These are phyloP conservation scores for Falco novaeseelandiae DNA, from an alignment of 2,797 vertebrate species.

Conservation along the genomic window DNA sequence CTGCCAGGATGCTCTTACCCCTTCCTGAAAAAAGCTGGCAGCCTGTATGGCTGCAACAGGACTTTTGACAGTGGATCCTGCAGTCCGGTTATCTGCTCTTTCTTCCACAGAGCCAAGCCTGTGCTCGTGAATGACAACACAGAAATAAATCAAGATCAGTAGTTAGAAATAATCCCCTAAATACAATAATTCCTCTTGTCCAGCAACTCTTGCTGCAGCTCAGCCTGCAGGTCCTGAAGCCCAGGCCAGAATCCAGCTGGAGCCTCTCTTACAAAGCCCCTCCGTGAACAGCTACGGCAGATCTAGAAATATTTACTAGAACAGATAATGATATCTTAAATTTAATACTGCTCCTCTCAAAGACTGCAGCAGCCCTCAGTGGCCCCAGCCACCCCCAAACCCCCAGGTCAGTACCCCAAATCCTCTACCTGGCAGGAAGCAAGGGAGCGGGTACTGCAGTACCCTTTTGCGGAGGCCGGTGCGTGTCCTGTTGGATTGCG, in stretches of 20 bases:
- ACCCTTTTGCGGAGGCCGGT: neutral
- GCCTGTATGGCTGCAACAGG: slow-evolving; percentile 36
- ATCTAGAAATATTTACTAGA: neutral
- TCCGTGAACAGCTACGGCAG: neutral
- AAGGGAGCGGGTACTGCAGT: neutral
- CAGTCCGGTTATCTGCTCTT: slow-evolving; percentile 12
- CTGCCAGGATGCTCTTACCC: slow-evolving; percentile 28
- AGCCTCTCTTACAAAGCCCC: neutral
- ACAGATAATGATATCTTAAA: neutral
- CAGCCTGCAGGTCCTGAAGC: neutral
- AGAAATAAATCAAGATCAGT: neutral
- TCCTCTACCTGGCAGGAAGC: slow-evolving; percentile 45
- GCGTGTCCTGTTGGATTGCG: neutral
- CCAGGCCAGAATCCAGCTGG: neutral
- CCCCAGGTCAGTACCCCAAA: neutral
- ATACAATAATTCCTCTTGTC: neutral
- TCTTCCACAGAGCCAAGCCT: slow-evolving; percentile 36
- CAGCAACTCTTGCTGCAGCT: neutral
- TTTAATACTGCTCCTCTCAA: neutral
- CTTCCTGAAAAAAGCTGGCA: slow-evolving; percentile 33
- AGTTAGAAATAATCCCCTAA: neutral
- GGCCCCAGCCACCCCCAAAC: neutral
- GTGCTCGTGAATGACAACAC: neutral
- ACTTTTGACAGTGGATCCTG: slow-evolving; percentile 33
- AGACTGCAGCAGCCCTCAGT: neutral